Evolutionary conservation across 2,888 invertebrate species (phyloP).

Genomic region (Aleiodes leptofemur): DNA sequence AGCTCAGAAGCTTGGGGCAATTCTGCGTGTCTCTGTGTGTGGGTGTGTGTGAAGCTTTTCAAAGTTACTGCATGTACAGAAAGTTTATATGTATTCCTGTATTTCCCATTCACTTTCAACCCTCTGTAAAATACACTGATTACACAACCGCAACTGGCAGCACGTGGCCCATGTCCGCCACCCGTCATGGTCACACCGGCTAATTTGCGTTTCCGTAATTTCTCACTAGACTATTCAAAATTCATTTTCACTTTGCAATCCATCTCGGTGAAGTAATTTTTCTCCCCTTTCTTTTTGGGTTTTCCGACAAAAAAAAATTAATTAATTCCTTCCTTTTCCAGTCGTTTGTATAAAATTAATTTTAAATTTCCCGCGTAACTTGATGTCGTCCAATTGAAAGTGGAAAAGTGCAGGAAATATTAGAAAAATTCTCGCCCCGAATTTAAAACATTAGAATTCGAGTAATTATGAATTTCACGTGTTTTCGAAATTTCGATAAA

Average conservation of each 20-base stretch:
- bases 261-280: not conserved
- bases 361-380: no score
- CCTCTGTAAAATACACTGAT: conserved; percentile 69
- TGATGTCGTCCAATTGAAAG: no score
- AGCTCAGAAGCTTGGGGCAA: conserved; percentile 41
- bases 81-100: conserved; percentile 31
- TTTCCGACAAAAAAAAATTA: no score
- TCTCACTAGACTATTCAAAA: conserved; percentile 58
- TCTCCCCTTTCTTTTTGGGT: not conserved
- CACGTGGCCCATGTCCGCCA: conserved; percentile 72
- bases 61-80: conserved; percentile 43
- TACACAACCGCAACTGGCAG: conserved; percentile 70
- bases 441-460: no score
- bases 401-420: no score
- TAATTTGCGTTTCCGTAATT: conserved; percentile 73
- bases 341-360: no score
- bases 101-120: conserved; percentile 60
- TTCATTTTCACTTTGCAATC: conserved; percentile 2
- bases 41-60: no score
- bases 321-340: no score
- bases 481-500: no score
- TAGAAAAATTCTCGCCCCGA: no score
- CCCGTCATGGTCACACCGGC: conserved; percentile 73
- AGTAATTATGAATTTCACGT: no score
- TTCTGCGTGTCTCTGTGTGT: no score